Percentiles rank a stretch among this genome's conserved stretches.
Conservation (phyloP, 2,113 vertebrate species). For the Mungos mungo region DNA sequence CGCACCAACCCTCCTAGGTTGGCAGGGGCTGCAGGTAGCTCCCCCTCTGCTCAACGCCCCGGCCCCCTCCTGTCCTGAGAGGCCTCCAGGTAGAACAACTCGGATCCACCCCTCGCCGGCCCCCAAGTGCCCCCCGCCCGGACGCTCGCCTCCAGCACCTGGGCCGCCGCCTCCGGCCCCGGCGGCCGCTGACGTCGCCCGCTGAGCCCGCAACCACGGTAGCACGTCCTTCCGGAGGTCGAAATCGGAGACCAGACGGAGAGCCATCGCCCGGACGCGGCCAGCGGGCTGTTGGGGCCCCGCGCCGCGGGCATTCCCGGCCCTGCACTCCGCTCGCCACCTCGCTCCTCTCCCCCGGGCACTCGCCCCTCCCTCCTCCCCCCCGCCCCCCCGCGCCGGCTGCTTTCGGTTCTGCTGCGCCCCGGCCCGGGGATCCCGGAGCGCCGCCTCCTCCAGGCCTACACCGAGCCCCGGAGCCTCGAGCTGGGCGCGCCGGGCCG, state of each 20-base stretch:
- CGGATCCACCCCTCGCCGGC: neutral
- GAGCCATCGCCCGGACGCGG: slow-evolving; percentile 71
- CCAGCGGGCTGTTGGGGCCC: neutral
- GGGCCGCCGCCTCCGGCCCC: neutral
- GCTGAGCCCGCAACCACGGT: slow-evolving; percentile 77
- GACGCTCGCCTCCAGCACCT: slow-evolving; percentile 22
- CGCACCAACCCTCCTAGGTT: neutral
- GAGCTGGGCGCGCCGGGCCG: neutral
- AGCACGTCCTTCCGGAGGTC: slow-evolving; percentile 81
- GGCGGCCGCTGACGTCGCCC: neutral
- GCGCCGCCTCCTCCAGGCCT: slow-evolving; percentile 52
- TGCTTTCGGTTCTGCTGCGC: slow-evolving; percentile 71
- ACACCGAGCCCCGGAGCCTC: neutral
- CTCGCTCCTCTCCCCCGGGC: neutral
- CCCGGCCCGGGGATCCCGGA: fast-evolving
- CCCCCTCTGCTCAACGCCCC: neutral
- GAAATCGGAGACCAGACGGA: slow-evolving; percentile 78
- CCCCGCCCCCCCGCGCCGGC: neutral
- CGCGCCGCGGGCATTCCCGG: slow-evolving; percentile 41
- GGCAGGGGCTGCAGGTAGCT: neutral
- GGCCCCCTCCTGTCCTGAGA: neutral
- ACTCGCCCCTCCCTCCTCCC: slow-evolving; percentile 29
- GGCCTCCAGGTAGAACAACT: fast-evolving
- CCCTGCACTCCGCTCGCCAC: neutral
- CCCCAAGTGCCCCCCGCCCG: neutral